Evolutionary conservation across 2,888 invertebrate genomes (phyloP).

Genomic region (Brachylomia viminalis): DNA sequence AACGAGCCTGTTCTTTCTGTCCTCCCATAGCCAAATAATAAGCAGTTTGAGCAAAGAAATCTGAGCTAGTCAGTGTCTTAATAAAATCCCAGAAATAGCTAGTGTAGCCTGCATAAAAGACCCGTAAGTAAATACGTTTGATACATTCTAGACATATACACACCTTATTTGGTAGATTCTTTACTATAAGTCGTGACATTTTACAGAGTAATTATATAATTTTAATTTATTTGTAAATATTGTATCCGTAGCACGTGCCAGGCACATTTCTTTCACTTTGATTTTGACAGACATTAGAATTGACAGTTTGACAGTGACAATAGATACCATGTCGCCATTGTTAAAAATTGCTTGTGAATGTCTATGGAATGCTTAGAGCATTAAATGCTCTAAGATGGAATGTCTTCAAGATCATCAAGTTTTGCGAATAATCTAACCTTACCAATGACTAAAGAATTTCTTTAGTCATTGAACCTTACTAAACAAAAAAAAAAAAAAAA

Average conservation of each 20-base stretch:
- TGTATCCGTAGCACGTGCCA: constrained; percentile 42
- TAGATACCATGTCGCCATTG: not conserved
- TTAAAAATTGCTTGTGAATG: not conserved
- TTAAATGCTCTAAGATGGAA: no score
- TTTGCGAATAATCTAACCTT: no score
- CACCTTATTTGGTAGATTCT: constrained; percentile 97
- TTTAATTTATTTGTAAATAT: constrained; percentile 40
- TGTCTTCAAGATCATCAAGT: not conserved
- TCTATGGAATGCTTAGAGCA: no score
- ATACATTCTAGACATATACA: constrained; percentile 74
- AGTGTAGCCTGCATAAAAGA: not conserved
- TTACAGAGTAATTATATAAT: constrained; percentile 20
- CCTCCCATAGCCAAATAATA: not conserved
- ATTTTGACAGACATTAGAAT: constrained; percentile 6
- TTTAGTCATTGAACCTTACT: no score
- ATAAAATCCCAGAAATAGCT: not conserved
- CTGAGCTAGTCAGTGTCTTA: not conserved
- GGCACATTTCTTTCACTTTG: constrained; percentile 23
- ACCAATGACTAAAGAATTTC: no score
- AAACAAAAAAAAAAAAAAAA: no score
- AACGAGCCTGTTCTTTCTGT: not conserved
- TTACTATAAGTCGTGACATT: constrained; percentile 97
- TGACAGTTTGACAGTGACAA: not conserved
- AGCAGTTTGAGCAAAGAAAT: not conserved
- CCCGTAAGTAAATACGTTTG: not conserved